Evolutionary conservation across 1,140 invertebrate genomes (phyloP).

Genomic region (Belonocnema kinseyi): DNA sequence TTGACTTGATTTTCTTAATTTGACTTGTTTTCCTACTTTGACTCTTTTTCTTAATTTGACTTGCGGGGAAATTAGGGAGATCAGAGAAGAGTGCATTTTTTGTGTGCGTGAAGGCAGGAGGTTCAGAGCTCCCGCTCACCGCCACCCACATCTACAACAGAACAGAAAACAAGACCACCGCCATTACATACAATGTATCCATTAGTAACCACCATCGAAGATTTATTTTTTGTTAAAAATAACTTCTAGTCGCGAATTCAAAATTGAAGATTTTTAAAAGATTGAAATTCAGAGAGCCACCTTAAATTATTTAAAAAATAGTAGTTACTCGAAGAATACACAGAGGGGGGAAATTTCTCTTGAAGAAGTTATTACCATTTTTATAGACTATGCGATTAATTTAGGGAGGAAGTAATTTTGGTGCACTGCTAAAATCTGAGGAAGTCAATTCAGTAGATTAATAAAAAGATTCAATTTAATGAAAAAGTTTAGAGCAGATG

Average conservation of each 20-base stretch:
- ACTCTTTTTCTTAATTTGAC: slow-evolving; percentile 40
- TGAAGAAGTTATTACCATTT: no score
- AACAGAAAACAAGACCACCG: slow-evolving; percentile 77
- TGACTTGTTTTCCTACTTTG: slow-evolving; percentile 14
- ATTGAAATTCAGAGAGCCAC: not conserved
- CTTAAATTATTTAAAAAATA: not conserved
- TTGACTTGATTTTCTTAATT: slow-evolving; percentile 23
- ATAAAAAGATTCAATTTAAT: not conserved
- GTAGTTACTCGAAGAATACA: no score
- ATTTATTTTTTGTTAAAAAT: slow-evolving; percentile 62
- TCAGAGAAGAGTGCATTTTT: slow-evolving; percentile 53
- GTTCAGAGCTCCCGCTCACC: slow-evolving; percentile 76
- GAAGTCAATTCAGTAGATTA: not conserved
- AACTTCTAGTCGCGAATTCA: not conserved
- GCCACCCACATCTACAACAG: slow-evolving; percentile 78
- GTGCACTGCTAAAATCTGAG: no score
- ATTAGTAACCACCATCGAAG: slow-evolving; percentile 73
- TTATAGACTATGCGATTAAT: no score
- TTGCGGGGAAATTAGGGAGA: slow-evolving; percentile 45
- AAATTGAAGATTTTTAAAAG: not conserved
- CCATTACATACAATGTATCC: slow-evolving; percentile 76
- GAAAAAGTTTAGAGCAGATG: not conserved
- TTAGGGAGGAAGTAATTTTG: no score
- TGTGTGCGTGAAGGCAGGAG: slow-evolving; percentile 70
- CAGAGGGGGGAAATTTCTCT: no score